Evolutionary conservation across 2,888 invertebrate species (phyloP), one percentile per base, ranked within the genome.

Genomic region (Anticlea derivata): DNA sequence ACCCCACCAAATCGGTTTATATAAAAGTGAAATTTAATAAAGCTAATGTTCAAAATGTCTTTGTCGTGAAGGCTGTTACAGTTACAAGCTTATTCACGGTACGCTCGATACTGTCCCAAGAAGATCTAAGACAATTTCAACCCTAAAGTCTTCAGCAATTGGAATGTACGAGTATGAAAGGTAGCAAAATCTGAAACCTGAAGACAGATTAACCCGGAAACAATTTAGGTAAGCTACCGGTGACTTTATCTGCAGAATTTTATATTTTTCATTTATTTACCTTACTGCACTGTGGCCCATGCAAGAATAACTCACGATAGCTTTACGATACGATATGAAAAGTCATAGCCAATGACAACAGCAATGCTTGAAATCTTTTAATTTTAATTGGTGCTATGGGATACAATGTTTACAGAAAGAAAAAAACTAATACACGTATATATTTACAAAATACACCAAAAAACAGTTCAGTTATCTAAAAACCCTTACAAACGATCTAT

Each of bases 61-160:
- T 60, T 58, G 46, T 55, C 44, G 38, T 55, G 50, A 52, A 59
- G 50, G 61, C 53, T 57, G 50, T 60, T 58, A 60, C 48, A 38
- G 38, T 17, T 20, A 38, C 37, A 39, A 62, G 63, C 55, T 68
- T 62, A 58, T 51, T 49, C 58, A 63, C 60, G 63, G 56, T 58
- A 63, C 61, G 61, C 51, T 65, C 60, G 61, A 57, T 45, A 51
- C 45, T 49, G 41, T 50, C 51, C 37, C 46, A 46, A 48, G 45
- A 54, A 63, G 65, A 40, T 56, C 63, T 63, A 52, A 62, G 51
- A 43, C 45, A 43, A 51, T 50, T 60, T 27, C 33, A 29, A 55
- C 51, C 26, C 11, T 11, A 34, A 49, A 51, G 47, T 47, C 55
- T 54, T 30, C 31, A 35, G 40, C 44, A 49, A 41, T 17, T 3